Percentiles rank a stretch among this genome's conserved stretches.
Conservation (phyloP, 1,140 invertebrate genomes). For the Cryptotermes secundus region DNA sequence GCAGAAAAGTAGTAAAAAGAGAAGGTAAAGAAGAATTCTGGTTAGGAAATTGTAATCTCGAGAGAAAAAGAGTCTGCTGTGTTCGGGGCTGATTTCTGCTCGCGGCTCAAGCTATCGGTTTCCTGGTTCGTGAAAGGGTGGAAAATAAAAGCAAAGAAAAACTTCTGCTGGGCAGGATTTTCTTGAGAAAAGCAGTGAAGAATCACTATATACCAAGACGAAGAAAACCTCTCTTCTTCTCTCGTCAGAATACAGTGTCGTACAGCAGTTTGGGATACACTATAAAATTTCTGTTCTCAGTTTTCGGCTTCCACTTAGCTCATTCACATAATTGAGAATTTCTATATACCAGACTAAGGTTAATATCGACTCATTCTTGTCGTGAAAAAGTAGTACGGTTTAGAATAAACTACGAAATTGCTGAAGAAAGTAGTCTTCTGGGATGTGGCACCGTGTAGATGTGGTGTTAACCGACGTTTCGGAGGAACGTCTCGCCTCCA, state of each 20-base stretch:
- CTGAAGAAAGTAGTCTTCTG: too few species aligned
- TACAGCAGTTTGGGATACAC: background rate
- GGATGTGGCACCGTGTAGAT: too few species aligned
- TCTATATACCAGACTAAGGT: too few species aligned
- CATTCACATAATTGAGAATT: too few species aligned
- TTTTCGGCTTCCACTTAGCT: too few species aligned
- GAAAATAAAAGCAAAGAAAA: background rate
- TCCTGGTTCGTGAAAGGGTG: background rate
- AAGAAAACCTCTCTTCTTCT: background rate
- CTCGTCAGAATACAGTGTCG: background rate
- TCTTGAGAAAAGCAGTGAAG: background rate
- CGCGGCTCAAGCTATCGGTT: background rate
- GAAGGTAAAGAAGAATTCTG: background rate
- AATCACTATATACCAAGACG: background rate
- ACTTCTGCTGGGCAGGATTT: background rate
- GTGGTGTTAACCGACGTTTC: too few species aligned
- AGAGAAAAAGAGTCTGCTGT: background rate
- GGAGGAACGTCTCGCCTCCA: too few species aligned
- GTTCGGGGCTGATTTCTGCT: slow-evolving; percentile 12
- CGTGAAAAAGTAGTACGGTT: too few species aligned
- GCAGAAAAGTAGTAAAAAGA: background rate
- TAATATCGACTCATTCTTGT: too few species aligned
- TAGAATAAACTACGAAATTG: too few species aligned
- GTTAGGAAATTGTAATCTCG: slow-evolving; percentile 16
- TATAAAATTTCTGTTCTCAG: background rate